phyloP scores from a whole-genome alignment of 1,140 invertebrate genomes.

The Sycobia sp. region DNA sequence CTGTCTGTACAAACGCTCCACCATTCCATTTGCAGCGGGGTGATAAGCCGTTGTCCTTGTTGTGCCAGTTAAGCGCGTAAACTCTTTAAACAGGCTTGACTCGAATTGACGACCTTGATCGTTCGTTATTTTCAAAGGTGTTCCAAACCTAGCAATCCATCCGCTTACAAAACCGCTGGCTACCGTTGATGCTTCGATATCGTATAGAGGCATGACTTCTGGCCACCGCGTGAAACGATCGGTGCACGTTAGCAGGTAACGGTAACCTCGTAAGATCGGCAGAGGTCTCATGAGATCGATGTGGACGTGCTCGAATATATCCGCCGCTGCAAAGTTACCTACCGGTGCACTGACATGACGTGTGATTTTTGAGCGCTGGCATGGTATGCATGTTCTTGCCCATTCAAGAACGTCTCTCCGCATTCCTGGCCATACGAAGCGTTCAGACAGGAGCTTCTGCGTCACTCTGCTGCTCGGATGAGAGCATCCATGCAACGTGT shows the following conservation, averaged over 20 bases:
- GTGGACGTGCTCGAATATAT: slow-evolving; percentile 32
- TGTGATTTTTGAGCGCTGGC: slow-evolving; percentile 30
- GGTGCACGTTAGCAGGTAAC: slow-evolving; percentile 1
- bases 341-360: slow-evolving; percentile 15
- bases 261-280: background rate
- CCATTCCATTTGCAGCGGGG: slow-evolving; percentile 48
- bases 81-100: slow-evolving; percentile 8
- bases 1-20: slow-evolving; percentile 51
- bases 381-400: slow-evolving; percentile 17
- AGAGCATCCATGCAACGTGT: background rate
- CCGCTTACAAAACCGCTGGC: background rate
- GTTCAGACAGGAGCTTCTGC: background rate
- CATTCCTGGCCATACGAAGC: slow-evolving; percentile 32
- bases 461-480: background rate
- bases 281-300: slow-evolving; percentile 12
- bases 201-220: background rate
- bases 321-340: slow-evolving; percentile 2
- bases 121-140: background rate
- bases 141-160: slow-evolving; percentile 6
- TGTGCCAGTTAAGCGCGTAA: background rate
- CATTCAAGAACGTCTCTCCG: slow-evolving; percentile 14
- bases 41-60: slow-evolving; percentile 49
- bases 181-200: background rate
- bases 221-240: slow-evolving; percentile 21
- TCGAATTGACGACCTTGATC: slow-evolving; percentile 23